These are phyloP conservation scores for Eublepharis macularius DNA, from an alignment of 2,113 vertebrate genomes.

Conservation along the genomic window DNA sequence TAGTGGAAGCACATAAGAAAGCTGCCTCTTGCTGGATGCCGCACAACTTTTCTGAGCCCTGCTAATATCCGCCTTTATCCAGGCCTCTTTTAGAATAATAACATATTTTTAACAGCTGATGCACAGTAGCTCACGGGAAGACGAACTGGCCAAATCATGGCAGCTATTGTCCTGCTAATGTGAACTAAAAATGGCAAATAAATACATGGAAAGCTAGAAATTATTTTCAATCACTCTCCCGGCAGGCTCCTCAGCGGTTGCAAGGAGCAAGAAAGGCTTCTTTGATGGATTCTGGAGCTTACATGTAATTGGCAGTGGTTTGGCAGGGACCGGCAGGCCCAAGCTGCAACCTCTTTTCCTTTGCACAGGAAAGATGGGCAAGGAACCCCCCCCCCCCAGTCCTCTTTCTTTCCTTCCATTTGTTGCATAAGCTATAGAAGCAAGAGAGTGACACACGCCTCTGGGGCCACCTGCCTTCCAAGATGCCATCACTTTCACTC, in stretches of 20 bases:
- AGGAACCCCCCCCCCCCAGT: too few relatives aligned
- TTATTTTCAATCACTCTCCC: neutral
- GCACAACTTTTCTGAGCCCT: conserved; percentile 58
- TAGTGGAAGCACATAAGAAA: conserved; percentile 67
- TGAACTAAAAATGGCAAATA: too few relatives aligned
- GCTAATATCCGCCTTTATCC: conserved; percentile 44
- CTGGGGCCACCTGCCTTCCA: neutral
- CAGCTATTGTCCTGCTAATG: neutral
- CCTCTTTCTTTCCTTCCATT: neutral
- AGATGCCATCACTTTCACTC: neutral
- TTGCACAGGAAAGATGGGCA: neutral
- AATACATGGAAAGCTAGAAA: neutral
- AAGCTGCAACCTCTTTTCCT: too few relatives aligned
- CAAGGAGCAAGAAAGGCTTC: too few relatives aligned
- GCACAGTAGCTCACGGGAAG: neutral
- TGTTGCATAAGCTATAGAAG: neutral
- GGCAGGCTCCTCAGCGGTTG: neutral
- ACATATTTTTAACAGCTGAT: neutral
- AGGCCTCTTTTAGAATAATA: too few relatives aligned
- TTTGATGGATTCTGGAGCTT: neutral
- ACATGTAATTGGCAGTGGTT: neutral
- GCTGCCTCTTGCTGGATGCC: conserved; percentile 61
- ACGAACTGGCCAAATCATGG: neutral
- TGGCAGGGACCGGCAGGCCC: too few relatives aligned
- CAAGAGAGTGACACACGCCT: neutral